These are phyloP conservation scores for Cyrtodaria siliqua DNA, from an alignment of 2,888 invertebrate genomes.

Conservation along the genomic window DNA sequence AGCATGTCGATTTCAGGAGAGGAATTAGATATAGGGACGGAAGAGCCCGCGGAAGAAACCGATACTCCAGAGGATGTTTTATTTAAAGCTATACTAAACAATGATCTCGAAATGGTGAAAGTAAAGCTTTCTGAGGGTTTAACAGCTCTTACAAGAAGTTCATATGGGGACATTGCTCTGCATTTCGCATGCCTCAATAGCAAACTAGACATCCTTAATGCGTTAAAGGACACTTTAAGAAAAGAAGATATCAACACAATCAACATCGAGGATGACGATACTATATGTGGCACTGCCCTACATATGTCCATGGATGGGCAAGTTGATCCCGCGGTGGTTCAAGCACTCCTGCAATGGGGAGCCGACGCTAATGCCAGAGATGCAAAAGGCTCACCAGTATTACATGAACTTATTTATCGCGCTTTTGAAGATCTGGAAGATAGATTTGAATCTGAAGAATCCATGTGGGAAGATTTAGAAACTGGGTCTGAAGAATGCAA, in stretches of 20 bases:
- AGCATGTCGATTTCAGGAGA: too few species aligned
- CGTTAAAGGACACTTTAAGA: constrained; percentile 27
- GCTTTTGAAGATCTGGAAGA: constrained; percentile 34
- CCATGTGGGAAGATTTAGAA: constrained; percentile 16
- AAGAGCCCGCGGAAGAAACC: too few species aligned
- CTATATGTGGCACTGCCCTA: constrained; percentile 41
- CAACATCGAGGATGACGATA: constrained; percentile 38
- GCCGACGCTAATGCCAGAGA: constrained; percentile 27
- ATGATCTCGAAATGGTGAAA: constrained; percentile 11
- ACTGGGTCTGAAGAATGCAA: background rate
- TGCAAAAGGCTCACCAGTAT: constrained; percentile 28
- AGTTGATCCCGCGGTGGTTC: constrained; percentile 17
- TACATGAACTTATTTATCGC: constrained; percentile 37
- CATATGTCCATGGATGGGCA: constrained; percentile 49
- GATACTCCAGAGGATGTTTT: background rate
- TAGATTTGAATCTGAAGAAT: constrained; percentile 19
- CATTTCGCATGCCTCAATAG: constrained; percentile 43
- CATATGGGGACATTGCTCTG: constrained; percentile 16
- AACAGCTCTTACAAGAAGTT: constrained; percentile 18
- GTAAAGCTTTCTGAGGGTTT: constrained; percentile 5
- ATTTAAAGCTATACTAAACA: constrained; percentile 25
- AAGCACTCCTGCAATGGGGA: constrained; percentile 20
- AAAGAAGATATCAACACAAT: constrained; percentile 36
- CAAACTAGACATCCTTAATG: constrained; percentile 19
- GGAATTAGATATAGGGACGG: too few species aligned